These are phyloP conservation scores for Drosophila tropicalis DNA, from an alignment of 1,140 invertebrate genomes.

Conservation along the genomic window DNA sequence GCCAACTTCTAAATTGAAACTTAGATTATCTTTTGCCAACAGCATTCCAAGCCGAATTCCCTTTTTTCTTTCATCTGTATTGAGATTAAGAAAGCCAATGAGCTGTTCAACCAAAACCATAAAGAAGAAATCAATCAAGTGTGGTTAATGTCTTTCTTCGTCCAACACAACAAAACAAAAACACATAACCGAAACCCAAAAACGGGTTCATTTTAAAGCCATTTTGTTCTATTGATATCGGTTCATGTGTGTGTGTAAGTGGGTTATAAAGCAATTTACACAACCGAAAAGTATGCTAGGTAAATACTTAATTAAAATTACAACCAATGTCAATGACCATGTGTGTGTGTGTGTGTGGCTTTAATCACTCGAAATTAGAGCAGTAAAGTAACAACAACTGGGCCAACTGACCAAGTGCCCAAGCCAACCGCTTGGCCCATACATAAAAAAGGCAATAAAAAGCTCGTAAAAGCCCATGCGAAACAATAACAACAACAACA, in stretches of 20 bases:
- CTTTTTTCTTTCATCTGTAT: slow-evolving; percentile 8
- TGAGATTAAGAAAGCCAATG: slow-evolving; percentile 56
- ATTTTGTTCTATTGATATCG: slow-evolving; percentile 51
- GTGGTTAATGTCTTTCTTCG: slow-evolving; percentile 49
- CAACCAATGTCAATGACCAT: slow-evolving; percentile 25
- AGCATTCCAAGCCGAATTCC: not conserved
- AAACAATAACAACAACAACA: slow-evolving; percentile 27
- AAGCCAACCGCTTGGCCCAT: slow-evolving; percentile 41
- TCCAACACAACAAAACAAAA: not conserved
- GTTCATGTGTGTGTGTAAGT: slow-evolving; percentile 12
- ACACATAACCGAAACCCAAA: slow-evolving; percentile 38
- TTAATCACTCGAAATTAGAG: slow-evolving; percentile 75
- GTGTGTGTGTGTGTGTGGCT: slow-evolving; percentile 18
- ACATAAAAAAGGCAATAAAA: slow-evolving; percentile 75
- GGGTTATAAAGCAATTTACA: slow-evolving; percentile 11
- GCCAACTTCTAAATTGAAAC: slow-evolving; percentile 39
- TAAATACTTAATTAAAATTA: slow-evolving; percentile 50
- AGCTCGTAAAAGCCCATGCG: slow-evolving; percentile 62
- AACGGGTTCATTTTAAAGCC: slow-evolving; percentile 35
- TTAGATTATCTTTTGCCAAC: slow-evolving; percentile 1
- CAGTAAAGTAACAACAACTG: slow-evolving; percentile 57
- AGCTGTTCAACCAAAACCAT: slow-evolving; percentile 41
- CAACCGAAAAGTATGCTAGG: slow-evolving; percentile 36
- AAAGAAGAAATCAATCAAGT: slow-evolving; percentile 53
- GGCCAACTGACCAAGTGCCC: slow-evolving; percentile 30